These are phyloP conservation scores for Puffinus mauretanicus DNA, from an alignment of 2,113 vertebrate species.

Conservation along the genomic window DNA sequence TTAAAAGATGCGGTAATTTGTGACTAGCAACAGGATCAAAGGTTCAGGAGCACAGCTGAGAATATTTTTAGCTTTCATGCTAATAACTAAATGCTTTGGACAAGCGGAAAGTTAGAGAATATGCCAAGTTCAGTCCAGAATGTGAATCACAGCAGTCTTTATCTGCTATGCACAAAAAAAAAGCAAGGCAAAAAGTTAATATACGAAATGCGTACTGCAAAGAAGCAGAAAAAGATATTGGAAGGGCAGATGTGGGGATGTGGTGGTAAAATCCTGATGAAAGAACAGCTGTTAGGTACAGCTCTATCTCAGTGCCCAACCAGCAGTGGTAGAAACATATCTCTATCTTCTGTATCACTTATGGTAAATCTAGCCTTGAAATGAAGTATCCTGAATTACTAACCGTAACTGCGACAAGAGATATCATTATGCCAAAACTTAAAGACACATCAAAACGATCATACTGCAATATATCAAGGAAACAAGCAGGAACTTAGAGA, in stretches of 20 bases:
- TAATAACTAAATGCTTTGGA: neutral
- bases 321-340: neutral
- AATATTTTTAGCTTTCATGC: neutral
- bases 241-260: neutral
- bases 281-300: neutral
- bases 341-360: neutral
- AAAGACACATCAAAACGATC: neutral
- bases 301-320: neutral
- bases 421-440: neutral
- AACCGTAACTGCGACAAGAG: neutral
- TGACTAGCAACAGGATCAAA: neutral
- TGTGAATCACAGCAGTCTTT: neutral
- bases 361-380: neutral
- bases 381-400: neutral
- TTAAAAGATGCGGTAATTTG: neutral
- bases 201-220: neutral
- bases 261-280: neutral
- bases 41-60: neutral
- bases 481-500: neutral
- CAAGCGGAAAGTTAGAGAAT: neutral
- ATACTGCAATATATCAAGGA: neutral
- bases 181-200: neutral
- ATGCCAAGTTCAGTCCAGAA: neutral
- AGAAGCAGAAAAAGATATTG: neutral
- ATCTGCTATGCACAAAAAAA: neutral